A percentile compares a stretch with the other conserved stretches of the same genome.
Conservation (phyloP, 2,888 invertebrate species). For the Drosophila nigricruria region DNA sequence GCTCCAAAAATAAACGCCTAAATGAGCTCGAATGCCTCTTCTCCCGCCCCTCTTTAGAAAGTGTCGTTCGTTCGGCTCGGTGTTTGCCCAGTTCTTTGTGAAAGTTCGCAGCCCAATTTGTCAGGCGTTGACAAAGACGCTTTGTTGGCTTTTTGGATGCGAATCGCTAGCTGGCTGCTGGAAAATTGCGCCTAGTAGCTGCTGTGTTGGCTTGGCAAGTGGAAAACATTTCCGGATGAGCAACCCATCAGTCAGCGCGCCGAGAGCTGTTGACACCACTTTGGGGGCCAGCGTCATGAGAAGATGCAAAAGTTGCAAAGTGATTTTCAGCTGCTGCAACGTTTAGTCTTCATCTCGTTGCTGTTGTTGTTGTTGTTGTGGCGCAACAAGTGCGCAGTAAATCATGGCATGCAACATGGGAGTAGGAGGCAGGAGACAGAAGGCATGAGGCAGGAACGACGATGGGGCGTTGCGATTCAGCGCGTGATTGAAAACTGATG, state of each 20-base stretch:
- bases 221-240: slow-evolving; percentile 82
- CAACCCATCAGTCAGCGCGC: slow-evolving; percentile 77
- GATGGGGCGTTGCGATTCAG: slow-evolving; percentile 51
- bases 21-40: slow-evolving; percentile 16
- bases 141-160: slow-evolving; percentile 57
- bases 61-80: not conserved
- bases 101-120: slow-evolving; percentile 73
- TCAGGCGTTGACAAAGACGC: slow-evolving; percentile 78
- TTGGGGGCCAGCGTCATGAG: slow-evolving; percentile 78
- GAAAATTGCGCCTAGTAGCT: slow-evolving; percentile 41
- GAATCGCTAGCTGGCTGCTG: slow-evolving; percentile 7
- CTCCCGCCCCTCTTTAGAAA: not conserved
- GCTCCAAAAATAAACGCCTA: slow-evolving; percentile 13
- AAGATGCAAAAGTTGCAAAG: slow-evolving; percentile 80
- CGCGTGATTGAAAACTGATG: slow-evolving; percentile 82
- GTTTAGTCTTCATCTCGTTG: slow-evolving; percentile 23
- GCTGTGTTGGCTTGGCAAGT: slow-evolving; percentile 69
- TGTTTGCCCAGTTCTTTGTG: slow-evolving; percentile 40
- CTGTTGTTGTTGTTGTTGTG: slow-evolving; percentile 14
- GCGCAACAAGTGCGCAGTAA: slow-evolving; percentile 79
- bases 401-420: slow-evolving; percentile 47
- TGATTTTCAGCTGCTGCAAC: slow-evolving; percentile 66
- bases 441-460: slow-evolving; percentile 15
- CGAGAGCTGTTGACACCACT: slow-evolving; percentile 81
- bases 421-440: not conserved